Percentiles rank a stretch among this genome's conserved stretches.
phyloP scores from a whole-genome alignment of 2,797 vertebrate species.

The Esox lucius region DNA sequence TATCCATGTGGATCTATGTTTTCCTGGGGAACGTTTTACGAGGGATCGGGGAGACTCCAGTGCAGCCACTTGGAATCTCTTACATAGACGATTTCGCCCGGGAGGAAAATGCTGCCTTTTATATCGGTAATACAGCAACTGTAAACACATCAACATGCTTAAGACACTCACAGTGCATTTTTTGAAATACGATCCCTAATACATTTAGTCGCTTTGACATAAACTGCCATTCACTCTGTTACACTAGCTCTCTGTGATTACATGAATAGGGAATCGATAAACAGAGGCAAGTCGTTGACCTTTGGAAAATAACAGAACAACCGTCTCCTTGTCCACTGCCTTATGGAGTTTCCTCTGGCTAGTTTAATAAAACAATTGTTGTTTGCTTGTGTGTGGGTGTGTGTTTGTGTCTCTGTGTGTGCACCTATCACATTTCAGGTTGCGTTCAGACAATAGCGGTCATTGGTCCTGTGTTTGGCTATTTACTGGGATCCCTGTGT shows the following conservation, averaged over 20 bases:
- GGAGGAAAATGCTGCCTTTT: slow-evolving; percentile 76
- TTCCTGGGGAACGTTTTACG: slow-evolving; percentile 74
- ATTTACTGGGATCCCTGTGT: slow-evolving; percentile 80
- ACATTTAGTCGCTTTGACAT: background rate
- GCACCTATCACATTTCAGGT: slow-evolving; percentile 64
- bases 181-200: background rate
- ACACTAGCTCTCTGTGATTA: background rate
- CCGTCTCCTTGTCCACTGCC: background rate
- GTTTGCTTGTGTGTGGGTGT: background rate
- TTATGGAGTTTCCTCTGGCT: background rate
- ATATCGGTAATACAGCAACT: slow-evolving; percentile 67
- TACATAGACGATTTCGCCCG: slow-evolving; percentile 76
- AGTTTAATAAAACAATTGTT: background rate
- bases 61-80: slow-evolving; percentile 74
- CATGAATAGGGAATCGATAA: background rate
- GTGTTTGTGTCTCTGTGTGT: background rate
- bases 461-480: slow-evolving; percentile 84
- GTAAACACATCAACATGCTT: background rate
- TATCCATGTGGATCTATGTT: slow-evolving; percentile 76
- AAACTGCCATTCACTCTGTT: background rate
- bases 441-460: slow-evolving; percentile 81
- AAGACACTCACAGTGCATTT: background rate
- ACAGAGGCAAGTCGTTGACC: background rate
- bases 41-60: slow-evolving; percentile 74
- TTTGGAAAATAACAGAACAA: background rate